These are phyloP conservation scores for Cyprinodon tularosa DNA, from an alignment of 2,113 vertebrate species.

Conservation along the genomic window DNA sequence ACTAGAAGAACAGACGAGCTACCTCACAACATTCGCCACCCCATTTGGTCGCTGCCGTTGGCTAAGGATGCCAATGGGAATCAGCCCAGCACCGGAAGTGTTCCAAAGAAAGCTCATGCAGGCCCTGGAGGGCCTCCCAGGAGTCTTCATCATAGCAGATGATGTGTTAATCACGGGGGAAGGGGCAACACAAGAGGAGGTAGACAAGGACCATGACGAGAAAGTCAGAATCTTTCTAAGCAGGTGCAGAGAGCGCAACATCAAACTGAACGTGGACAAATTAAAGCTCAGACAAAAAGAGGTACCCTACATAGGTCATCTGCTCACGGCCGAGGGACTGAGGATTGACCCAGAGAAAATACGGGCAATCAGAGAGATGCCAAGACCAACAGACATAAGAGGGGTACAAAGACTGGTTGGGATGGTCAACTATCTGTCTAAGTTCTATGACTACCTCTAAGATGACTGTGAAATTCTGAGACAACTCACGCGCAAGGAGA, in stretches of 20 bases:
- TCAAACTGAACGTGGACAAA: slow-evolving; percentile 20
- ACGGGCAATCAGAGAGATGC: too few species aligned
- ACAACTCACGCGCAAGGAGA: too few species aligned
- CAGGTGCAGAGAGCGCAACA: slow-evolving; percentile 5
- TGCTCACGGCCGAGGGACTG: too few species aligned
- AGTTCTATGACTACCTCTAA: too few species aligned
- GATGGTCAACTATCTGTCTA: too few species aligned
- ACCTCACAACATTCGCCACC: slow-evolving; percentile 29
- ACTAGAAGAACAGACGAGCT: slow-evolving; percentile 16
- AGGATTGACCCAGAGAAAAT: too few species aligned
- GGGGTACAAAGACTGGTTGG: too few species aligned
- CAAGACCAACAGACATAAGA: too few species aligned
- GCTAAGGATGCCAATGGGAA: slow-evolving; percentile 32
- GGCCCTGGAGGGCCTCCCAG: neutral
- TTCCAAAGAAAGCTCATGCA: slow-evolving; percentile 36
- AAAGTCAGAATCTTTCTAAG: slow-evolving; percentile 7
- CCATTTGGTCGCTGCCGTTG: slow-evolving; percentile 13
- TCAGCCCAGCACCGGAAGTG: slow-evolving; percentile 28
- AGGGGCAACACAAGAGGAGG: slow-evolving; percentile 9
- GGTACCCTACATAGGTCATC: too few species aligned
- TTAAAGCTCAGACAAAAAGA: slow-evolving; percentile 8
- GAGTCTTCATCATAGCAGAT: neutral
- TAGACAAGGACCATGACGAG: neutral
- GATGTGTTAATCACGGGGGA: slow-evolving; percentile 12
- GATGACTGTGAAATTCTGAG: too few species aligned